These are phyloP conservation scores for Hippopotamus amphibius DNA, from an alignment of 2,113 vertebrate genomes.

Conservation along the genomic window DNA sequence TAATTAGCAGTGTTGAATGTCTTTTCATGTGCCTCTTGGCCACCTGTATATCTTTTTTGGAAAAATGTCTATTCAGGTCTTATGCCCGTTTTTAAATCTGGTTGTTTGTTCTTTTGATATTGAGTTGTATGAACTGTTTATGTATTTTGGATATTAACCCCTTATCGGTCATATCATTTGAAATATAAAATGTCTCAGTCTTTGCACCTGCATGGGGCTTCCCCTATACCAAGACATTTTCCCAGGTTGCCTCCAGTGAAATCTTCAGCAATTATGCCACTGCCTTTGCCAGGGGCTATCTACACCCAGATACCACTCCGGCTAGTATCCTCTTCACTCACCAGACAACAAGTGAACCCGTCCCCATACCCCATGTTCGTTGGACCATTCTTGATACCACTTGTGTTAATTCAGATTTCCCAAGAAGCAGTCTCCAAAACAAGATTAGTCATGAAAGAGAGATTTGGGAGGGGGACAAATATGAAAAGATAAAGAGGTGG, in stretches of 20 bases:
- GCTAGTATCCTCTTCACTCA: neutral
- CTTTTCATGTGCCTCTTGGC: neutral
- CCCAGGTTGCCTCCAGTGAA: neutral
- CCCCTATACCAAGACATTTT: neutral
- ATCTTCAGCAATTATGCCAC: neutral
- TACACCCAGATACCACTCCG: neutral
- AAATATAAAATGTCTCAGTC: neutral
- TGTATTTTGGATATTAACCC: neutral
- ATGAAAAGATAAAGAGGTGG: neutral
- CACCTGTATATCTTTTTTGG: neutral
- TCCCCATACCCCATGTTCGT: neutral
- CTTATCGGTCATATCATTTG: neutral
- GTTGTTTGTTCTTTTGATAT: neutral
- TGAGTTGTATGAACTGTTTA: neutral
- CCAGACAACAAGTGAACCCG: neutral
- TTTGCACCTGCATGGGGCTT: neutral
- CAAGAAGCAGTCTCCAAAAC: neutral
- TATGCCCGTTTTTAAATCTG: neutral
- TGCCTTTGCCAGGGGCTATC: neutral
- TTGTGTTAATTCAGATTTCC: neutral
- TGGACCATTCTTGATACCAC: neutral
- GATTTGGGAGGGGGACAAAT: neutral
- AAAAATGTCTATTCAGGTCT: neutral
- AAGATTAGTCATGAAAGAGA: neutral
- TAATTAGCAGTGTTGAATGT: neutral